Evolutionary conservation across 30 jellyfish, hydroid and myxozoan genomes (phyloP).

Genomic region (Rhopilema esculentum): DNA sequence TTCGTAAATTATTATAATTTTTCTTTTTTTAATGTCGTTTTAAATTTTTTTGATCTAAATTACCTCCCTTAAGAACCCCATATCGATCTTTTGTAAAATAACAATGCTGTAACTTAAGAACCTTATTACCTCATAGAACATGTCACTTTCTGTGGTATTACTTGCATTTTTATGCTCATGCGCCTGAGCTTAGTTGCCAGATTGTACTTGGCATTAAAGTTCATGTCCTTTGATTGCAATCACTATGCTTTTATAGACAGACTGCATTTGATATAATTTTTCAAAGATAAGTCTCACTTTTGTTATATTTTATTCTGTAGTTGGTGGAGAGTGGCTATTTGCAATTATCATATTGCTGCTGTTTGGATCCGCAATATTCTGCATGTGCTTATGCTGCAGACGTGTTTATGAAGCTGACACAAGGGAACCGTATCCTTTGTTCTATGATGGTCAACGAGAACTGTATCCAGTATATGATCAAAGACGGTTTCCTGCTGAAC

Average conservation of each 20-base stretch:
- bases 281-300: background rate
- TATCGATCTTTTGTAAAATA: no score
- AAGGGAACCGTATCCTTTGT: conserved; percentile 78
- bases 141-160: no score
- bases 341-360: conserved; percentile 73
- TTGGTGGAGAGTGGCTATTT: conserved; percentile 98
- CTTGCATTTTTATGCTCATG: no score
- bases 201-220: no score
- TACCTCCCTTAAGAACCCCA: no score
- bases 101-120: no score
- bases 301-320: conserved; percentile 13
- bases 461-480: conserved; percentile 83
- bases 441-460: conserved; percentile 81
- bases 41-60: background rate
- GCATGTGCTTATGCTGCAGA: conserved; percentile 96
- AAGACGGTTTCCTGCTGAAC: conserved; percentile 45
- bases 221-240: no score
- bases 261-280: background rate
- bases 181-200: no score
- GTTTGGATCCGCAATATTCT: conserved; percentile 87
- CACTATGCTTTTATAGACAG: no score
- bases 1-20: no score
- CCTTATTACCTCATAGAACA: no score
- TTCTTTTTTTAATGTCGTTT: no score
- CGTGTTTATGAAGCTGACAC: conserved; percentile 94